Evolutionary conservation across 2,113 vertebrate genomes (phyloP), one percentile per base, ranked within the genome.

Genomic region (Tricholaema leucomelas): DNA sequence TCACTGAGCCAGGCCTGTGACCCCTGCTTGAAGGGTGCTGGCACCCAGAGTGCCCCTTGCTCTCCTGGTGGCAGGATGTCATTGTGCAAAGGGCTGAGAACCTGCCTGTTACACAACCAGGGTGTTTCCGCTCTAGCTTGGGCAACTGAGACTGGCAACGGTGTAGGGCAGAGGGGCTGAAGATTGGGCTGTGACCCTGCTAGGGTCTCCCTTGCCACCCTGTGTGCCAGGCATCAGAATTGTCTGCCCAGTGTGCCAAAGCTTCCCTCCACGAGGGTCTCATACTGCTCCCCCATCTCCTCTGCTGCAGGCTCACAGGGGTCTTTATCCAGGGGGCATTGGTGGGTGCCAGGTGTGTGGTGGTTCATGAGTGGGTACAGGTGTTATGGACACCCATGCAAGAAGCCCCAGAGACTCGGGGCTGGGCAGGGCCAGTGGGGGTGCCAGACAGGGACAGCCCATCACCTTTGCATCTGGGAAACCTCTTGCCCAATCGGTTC

Each of bases 21-120:
- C 19, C 27, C 7, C 48, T 69, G 54, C 30, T 21, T 3, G 5
- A 69, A 48, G 50, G 27, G 27, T 84, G 30, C 11, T 40, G 54
- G 54, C 31, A 64, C 13, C 23, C 4, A 0, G 25, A 19, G 13
- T 35, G 73, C 9, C 9, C 21, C 10, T 0, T 7, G 15, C 24
- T 18, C 69, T 10, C 28, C 14, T 2, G 0, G 25, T 86, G 58
- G 35, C 52, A 59, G 56, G 48, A 85, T 12, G 19, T 52, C 6
- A 5, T 94, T 96, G 79, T 89, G 94, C 87, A 96, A 96, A 85
- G 33, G 64, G 55, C 66, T 80, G 75, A 60, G 85, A 91, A 96
- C 93, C 75, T 95, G 91, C 75, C 28, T 81, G 79, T 96, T 96
- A 66, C 93, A 87, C 87, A 96, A 94, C 52, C 0, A 0, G 28